Evolutionary conservation across 2,113 vertebrate species (phyloP), one percentile per base, ranked within the genome.

Genomic region (Lontra canadensis): DNA sequence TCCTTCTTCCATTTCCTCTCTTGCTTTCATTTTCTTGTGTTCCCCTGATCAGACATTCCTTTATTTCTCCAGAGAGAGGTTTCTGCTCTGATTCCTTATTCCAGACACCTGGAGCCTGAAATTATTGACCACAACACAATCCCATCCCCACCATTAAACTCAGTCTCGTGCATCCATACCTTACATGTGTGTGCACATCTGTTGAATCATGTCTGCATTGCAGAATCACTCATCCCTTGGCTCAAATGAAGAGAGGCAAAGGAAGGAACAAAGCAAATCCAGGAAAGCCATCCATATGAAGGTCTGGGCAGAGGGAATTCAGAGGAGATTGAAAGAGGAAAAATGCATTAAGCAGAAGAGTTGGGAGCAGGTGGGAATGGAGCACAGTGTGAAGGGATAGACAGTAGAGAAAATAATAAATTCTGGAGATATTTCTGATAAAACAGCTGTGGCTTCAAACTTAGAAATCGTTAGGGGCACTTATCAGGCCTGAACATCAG

Each of bases 361-460:
- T 61, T 14, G n/a, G 26, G 6, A 14, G 0, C 7, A 8, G 9
- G 18, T 39, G 2, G 3, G 6, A 79, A 11, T 25, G 21, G 7
- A 73, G 2, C 1, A 42, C 3, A 10, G 4, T 17, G 18, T n/a
- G 63, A 86, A 49, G 4, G 20, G 17, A 12, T 44, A 80, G 26
- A n/a, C 1, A 61, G n/a, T 73, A 76, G 29, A 44, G 36, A 31
- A 92, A 89, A 93, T 8, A 2, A 10, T 1, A 3, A 36, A 82
- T 85, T 88, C 34, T 76, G 25, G 29, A 71, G 78, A 14, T 12
- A 17, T 57, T 84, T 80, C 26, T 71, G 18, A 65, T 65, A 31
- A 93, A 42, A 73, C 9, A n/a, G 3, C 4, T 74, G 21, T 73
- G 7, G 2, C n/a, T 95, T 88, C 25, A 63, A 55, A 80, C 26